Base-by-base conservation (phyloP, 2,888 invertebrate species). In the Noctua comes region DNA sequence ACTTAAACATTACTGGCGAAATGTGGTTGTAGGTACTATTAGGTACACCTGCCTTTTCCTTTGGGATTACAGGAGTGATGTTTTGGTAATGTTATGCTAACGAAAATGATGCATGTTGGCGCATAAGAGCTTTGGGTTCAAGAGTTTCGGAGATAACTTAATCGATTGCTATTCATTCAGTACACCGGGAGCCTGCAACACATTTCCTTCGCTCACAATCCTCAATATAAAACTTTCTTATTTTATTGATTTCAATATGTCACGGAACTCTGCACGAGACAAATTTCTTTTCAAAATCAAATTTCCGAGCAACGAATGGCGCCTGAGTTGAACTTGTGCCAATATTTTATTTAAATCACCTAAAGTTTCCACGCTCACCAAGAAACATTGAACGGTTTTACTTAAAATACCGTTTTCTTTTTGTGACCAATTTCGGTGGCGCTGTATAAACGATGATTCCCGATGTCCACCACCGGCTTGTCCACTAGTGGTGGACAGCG, bases 291-390 rank as follows among this genome's bases (percentile, higher is more conserved):
- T 93, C 91, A 92, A 93, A 93, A 94, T 94, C 93, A 92, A 93
- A 94, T 94, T 93, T 92, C 87, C 81, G 64, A 83, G 88, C 87
- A 89, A 90, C 91, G 93, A 91, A 91, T 92, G 93, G 92, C 89
- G 91, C 89, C 91, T 89, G 92, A 92, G 91, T 93, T 93, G 93
- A 93, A 93, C 93, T 93, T 91, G 84, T 91, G 93, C 94, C 94
- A 94, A 94, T 94, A 94, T 93, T 93, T 94, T 94, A 94, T 94
- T 94, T 93, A 94, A 94, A 94, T 94, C 89, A 83, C 90, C 88
- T 64, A 91, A 94, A 93, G 88, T 94, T 94, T 92, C 84, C 71
- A 77, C 89, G 90, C 88, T 89, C 86, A 86, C 83, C 88, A 85
- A 89, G 90, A 91, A 92, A 92, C 91, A 91, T 88, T 90, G 89